Evolutionary conservation across 2,797 vertebrate species (phyloP).

Genomic region (Melanotaenia pygmaea): DNA sequence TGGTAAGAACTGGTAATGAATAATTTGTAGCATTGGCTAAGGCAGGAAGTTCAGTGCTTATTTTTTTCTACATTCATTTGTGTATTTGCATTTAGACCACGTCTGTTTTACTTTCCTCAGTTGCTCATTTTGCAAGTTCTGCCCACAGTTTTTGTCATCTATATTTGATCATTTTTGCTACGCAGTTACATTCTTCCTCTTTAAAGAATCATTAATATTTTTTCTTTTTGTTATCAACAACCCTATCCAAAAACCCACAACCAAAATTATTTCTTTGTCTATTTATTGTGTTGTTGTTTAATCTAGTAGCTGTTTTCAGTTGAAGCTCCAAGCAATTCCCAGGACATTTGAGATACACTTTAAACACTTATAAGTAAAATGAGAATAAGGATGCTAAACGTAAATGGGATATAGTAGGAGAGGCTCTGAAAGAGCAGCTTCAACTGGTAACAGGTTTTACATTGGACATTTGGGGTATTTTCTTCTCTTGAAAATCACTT

Average conservation of each 20-base stretch:
- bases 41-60: conserved; percentile 45
- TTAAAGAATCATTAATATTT: too few relatives aligned
- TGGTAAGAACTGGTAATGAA: conserved; percentile 12
- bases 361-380: conserved; percentile 19
- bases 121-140: conserved; percentile 1
- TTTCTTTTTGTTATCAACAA: conserved; percentile 16
- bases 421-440: conserved; percentile 5
- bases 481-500: conserved; percentile 30
- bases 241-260: background rate
- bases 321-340: conserved; percentile 24
- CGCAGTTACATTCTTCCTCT: too few relatives aligned
- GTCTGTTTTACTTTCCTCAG: conserved; percentile 11
- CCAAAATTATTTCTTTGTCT: background rate
- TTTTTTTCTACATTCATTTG: conserved; percentile 38
- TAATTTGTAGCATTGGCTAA: conserved; percentile 36
- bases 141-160: conserved; percentile 2
- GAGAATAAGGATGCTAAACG: background rate
- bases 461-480: conserved; percentile 3
- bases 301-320: conserved; percentile 21
- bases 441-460: conserved; percentile 1
- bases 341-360: conserved; percentile 31
- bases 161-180: conserved; percentile 5
- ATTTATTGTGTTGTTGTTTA: conserved; percentile 10
- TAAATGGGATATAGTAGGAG: conserved; percentile 15
- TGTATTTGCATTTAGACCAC: conserved; percentile 2